These are phyloP conservation scores for Siniperca undulata DNA, from an alignment of 2,797 vertebrate species.

Conservation along the genomic window DNA sequence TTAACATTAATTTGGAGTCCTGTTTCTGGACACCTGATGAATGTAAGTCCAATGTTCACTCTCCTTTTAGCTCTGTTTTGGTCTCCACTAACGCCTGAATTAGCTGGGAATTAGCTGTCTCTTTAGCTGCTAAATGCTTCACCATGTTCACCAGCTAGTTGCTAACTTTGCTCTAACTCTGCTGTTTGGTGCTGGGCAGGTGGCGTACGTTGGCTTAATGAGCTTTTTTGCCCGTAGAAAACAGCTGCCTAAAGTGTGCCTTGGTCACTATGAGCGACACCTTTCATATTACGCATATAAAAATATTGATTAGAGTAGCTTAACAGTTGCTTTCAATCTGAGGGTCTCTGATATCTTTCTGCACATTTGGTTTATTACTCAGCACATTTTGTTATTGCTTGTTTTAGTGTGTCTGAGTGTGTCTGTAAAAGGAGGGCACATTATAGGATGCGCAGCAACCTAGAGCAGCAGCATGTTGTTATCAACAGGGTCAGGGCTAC, in stretches of 20 bases:
- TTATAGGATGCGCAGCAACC: conserved; percentile 16
- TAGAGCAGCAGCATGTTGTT: conserved; percentile 11
- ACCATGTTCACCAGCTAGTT: background rate
- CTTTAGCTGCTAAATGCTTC: background rate
- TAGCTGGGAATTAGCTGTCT: background rate
- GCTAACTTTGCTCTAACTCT: background rate
- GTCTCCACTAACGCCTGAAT: background rate
- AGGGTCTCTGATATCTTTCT: conserved; percentile 4
- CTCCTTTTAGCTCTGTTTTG: background rate
- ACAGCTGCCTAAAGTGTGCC: background rate
- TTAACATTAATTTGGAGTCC: too few relatives aligned
- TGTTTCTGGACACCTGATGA: background rate
- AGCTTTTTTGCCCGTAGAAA: background rate
- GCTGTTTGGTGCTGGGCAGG: background rate
- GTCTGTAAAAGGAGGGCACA: conserved; percentile 4
- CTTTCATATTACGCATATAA: background rate
- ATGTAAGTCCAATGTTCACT: background rate
- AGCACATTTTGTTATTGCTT: conserved; percentile 8
- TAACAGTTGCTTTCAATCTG: background rate
- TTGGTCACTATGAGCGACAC: background rate
- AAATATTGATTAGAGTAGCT: background rate
- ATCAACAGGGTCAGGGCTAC: conserved; percentile 22
- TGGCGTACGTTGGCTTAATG: background rate
- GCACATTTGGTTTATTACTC: conserved; percentile 6
- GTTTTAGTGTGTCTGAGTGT: conserved; percentile 9